Base-by-base conservation (phyloP, 2,888 invertebrate genomes). In the Dynastes maya region DNA sequence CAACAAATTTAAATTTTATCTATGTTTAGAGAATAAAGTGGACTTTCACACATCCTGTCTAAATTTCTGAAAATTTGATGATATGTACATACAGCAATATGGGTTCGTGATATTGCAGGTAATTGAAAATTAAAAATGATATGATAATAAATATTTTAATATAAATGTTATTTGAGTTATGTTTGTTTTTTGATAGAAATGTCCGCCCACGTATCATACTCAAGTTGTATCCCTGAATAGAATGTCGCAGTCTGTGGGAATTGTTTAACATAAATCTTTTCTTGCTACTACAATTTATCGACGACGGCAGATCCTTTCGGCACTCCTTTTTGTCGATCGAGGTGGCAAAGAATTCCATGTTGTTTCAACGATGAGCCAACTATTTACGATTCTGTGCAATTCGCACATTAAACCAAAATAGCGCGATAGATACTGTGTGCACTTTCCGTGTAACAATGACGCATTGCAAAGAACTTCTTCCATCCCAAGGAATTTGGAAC, bases 381-480 rank as follows among this genome's bases (percentile, higher is more conserved):
- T 58, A 58, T 63, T 63, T 63, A 63, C 29, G 63, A 63, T 63
- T 29, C 29, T 32, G 29, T 11, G 63, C 27, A 63, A 63, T 32
- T 63, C 63, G 32, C 63, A 29, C 32, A 63, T 29, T 32, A 55
- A 6, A 13, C 22, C n/a, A 32, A 27, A 63, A 63, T 63, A 29
- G 32, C 13, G 29, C 63, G 11, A 9, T 32, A 63, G 63, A 63
- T 63, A 63, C 45, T 45, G 9, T 29, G 29, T 32, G 63, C 63
- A 63, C 11, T 32, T 63, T 63, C 63, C 63, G 32, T 32, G 63
- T 32, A 22, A 63, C 63, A 32, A 63, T 63, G 32, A 63, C 32
- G 27, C 29, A 63, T 63, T 63, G 29, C 29, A 32, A 29, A 63
- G 29, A 29, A 63, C 29, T 29, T 65, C 37, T 40, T 40, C 45